Evolutionary conservation across 2,113 vertebrate species (phyloP).

Genomic region (Tragelaphus imberbis): DNA sequence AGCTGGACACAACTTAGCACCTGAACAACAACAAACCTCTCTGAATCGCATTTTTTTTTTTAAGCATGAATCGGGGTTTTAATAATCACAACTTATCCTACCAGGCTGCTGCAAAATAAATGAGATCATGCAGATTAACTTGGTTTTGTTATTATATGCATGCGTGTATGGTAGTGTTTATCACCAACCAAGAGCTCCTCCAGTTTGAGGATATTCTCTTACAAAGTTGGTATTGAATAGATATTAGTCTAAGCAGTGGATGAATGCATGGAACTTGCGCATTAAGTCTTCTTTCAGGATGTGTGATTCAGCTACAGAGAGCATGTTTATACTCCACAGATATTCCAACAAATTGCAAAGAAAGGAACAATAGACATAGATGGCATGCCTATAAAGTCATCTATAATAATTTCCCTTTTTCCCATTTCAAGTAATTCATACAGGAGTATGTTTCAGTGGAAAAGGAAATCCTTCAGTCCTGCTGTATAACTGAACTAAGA

Average conservation of each 20-base stretch:
- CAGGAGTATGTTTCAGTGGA: accelerated
- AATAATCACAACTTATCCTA: not conserved
- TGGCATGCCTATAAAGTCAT: accelerated
- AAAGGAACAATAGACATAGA: not conserved
- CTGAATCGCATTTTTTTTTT: not conserved
- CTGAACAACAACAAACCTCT: not conserved
- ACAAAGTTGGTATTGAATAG: too few species aligned
- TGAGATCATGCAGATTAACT: accelerated
- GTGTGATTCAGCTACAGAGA: not conserved
- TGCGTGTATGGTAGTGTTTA: accelerated
- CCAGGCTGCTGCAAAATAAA: not conserved
- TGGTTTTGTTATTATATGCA: not conserved
- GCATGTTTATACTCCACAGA: accelerated
- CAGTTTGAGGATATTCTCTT: not conserved
- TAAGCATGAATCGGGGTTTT: not conserved
- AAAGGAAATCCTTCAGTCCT: not conserved
- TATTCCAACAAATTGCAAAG: not conserved
- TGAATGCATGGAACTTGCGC: too few species aligned
- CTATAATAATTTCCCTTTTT: accelerated
- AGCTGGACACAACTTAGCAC: not conserved
- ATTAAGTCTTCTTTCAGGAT: not conserved
- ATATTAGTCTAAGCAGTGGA: not conserved
- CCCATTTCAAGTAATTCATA: accelerated
- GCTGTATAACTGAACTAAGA: not conserved
- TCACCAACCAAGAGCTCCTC: not conserved